phyloP scores from a whole-genome alignment of 2,113 vertebrate species.

The Hippocampus mohnikei region DNA sequence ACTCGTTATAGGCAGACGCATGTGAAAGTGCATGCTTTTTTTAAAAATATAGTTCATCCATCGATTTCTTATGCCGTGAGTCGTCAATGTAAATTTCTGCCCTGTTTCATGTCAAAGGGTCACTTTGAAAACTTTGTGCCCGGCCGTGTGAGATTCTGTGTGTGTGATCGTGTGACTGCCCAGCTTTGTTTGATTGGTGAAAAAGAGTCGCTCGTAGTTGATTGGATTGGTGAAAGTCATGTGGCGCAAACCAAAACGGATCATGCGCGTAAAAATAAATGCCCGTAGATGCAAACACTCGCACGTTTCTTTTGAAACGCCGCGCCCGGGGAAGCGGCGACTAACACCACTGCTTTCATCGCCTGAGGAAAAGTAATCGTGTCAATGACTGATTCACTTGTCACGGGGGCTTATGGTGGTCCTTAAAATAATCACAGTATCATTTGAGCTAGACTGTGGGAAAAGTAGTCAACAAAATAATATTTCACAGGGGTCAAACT shows the following conservation, averaged over 20 bases:
- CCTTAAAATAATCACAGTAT: background rate
- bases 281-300: too few species aligned
- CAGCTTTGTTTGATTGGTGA: too few species aligned
- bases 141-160: too few species aligned
- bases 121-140: background rate
- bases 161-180: background rate
- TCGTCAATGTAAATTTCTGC: background rate
- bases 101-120: background rate
- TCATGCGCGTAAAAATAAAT: background rate
- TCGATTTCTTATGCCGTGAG: too few species aligned
- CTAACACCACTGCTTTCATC: background rate
- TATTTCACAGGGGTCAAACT: background rate
- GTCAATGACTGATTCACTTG: slow-evolving; percentile 23
- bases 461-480: background rate
- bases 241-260: background rate
- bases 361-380: slow-evolving; percentile 35
- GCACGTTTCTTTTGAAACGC: background rate
- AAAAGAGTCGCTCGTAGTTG: too few species aligned
- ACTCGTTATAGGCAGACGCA: background rate
- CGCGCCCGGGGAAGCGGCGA: background rate
- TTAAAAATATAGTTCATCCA: too few species aligned
- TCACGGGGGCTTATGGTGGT: slow-evolving; percentile 7
- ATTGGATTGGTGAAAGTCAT: background rate
- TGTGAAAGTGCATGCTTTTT: too few species aligned
- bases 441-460: background rate